A percentile compares a stretch with the other conserved stretches of the same genome.
Evolutionary conservation across 2,113 vertebrate genomes (phyloP).

Genomic region (Ploceus nigricollis): DNA sequence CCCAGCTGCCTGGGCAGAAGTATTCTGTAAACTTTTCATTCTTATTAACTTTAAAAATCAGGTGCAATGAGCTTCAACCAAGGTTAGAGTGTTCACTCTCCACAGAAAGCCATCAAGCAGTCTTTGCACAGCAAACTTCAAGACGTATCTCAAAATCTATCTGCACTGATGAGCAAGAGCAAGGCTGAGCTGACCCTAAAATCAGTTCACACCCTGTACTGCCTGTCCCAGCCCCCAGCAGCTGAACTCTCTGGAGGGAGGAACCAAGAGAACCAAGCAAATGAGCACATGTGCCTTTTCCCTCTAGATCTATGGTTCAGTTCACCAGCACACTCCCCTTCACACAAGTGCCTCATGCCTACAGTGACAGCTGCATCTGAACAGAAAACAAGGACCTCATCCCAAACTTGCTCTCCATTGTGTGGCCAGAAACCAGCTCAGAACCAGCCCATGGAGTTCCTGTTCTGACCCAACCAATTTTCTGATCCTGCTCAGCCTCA

Average conservation of each 20-base stretch:
- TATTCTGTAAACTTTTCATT: neutral
- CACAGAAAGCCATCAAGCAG: neutral
- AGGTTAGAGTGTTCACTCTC: neutral
- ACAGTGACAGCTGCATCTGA: neutral
- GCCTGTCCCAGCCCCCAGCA: neutral
- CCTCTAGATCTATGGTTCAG: neutral
- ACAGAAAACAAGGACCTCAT: neutral
- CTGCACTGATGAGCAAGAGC: neutral
- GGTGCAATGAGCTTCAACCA: constrained; percentile 4
- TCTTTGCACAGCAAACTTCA: neutral
- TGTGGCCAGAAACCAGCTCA: neutral
- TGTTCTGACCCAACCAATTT: neutral
- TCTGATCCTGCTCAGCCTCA: neutral
- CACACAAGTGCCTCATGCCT: neutral
- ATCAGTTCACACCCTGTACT: neutral
- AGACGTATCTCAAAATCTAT: neutral
- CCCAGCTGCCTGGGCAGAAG: constrained; percentile 32
- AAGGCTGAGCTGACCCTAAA: neutral
- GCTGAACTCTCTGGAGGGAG: neutral
- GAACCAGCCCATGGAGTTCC: neutral
- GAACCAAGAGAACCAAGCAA: neutral
- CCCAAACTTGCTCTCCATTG: neutral
- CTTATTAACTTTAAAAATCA: constrained; percentile 37
- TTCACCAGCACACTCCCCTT: neutral
- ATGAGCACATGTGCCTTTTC: rapidly evolving